A percentile compares a stretch with the other conserved stretches of the same genome.
Evolutionary conservation across 1,140 invertebrate species (phyloP).

Genomic region (Portunus trituberculatus): DNA sequence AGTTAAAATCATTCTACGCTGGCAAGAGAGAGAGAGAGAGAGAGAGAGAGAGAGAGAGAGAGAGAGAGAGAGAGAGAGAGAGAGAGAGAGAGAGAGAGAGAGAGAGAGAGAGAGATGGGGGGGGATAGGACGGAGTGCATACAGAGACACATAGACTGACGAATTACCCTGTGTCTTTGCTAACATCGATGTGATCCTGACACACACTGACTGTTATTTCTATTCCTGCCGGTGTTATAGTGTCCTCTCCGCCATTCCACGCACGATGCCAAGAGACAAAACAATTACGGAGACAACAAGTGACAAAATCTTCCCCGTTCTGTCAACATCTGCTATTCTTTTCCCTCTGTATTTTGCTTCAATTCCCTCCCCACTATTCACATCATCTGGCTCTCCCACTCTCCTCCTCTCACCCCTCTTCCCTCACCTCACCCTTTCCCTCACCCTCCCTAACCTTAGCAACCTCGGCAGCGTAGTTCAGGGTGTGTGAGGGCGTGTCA

Average conservation of each 20-base stretch:
- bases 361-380: neutral
- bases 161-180: no score
- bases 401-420: neutral
- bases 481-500: no score
- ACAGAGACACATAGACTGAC: neutral
- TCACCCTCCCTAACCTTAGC: neutral
- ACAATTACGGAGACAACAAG: no score
- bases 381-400: neutral
- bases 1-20: no score
- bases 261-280: no score
- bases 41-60: slow-evolving; percentile 45
- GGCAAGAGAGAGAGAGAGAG: slow-evolving; percentile 38
- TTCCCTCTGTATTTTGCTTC: neutral
- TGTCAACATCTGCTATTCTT: no score
- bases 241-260: no score
- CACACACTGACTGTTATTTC: no score
- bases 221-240: no score
- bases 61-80: slow-evolving; percentile 45
- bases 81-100: slow-evolving; percentile 45
- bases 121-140: neutral
- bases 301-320: no score
- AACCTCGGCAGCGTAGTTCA: neutral
- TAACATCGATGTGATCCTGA: no score
- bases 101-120: neutral
- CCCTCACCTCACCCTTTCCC: neutral